A percentile compares a stretch with the other conserved stretches of the same genome.
Evolutionary conservation across 2,797 vertebrate species (phyloP).

Genomic region (Labroides dimidiatus): DNA sequence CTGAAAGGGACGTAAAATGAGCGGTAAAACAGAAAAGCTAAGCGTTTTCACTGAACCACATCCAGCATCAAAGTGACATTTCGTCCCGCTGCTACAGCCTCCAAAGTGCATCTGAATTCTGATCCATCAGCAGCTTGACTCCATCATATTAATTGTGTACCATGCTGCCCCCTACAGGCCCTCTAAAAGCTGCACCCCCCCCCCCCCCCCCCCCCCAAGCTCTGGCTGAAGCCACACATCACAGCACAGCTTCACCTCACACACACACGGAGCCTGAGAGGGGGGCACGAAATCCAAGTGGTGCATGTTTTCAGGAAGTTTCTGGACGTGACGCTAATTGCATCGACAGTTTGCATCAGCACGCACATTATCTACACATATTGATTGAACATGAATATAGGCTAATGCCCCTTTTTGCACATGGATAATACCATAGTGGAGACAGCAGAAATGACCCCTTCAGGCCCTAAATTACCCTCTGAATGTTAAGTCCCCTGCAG

Average conservation of each 20-base stretch:
- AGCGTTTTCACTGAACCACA: slow-evolving; percentile 7
- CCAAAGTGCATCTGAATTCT: slow-evolving; percentile 34
- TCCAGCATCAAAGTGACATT: not conserved
- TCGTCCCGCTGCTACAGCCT: slow-evolving; percentile 16
- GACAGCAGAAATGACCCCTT: slow-evolving; percentile 67
- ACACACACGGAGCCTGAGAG: slow-evolving; percentile 2
- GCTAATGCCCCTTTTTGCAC: slow-evolving; percentile 65
- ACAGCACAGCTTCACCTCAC: no score
- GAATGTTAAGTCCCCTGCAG: slow-evolving; percentile 51
- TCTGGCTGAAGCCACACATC: slow-evolving; percentile 14
- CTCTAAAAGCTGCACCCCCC: slow-evolving; percentile 43
- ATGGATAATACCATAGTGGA: slow-evolving; percentile 63
- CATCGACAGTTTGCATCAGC: slow-evolving; percentile 34
- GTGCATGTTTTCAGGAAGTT: not conserved
- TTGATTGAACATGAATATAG: slow-evolving; percentile 73
- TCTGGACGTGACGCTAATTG: slow-evolving; percentile 24
- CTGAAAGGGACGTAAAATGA: no score
- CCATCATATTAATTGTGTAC: slow-evolving; percentile 71
- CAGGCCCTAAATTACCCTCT: slow-evolving; percentile 52
- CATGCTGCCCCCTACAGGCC: slow-evolving; percentile 86
- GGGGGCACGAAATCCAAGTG: slow-evolving; percentile 15
- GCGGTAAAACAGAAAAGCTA: not conserved
- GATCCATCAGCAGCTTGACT: slow-evolving; percentile 49
- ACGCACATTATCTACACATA: slow-evolving; percentile 48
- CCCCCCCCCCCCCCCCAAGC: slow-evolving; percentile 30